Evolutionary conservation across 2,113 vertebrate genomes (phyloP).

Genomic region (Oryzias woworae): DNA sequence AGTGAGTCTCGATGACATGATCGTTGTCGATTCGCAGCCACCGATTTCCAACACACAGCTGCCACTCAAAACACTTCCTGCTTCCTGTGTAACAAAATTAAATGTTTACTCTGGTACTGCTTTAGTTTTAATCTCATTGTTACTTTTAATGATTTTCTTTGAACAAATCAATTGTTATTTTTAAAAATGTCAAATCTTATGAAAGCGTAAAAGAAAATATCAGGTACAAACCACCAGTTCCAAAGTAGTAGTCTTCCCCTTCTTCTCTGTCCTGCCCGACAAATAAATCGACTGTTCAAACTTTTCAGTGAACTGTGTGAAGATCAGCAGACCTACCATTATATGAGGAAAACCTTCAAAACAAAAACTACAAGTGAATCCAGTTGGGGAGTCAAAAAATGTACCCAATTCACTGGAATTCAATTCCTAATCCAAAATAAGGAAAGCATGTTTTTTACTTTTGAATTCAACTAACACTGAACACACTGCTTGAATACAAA

Average conservation of each 20-base stretch:
- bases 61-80: conserved; percentile 62
- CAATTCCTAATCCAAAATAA: neutral
- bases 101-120: neutral
- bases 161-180: no score
- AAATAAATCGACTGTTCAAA: neutral
- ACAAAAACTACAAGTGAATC: neutral
- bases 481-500: no score
- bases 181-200: no score
- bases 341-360: neutral
- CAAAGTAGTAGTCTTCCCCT: neutral
- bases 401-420: neutral
- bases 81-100: conserved; percentile 19
- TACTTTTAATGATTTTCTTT: neutral
- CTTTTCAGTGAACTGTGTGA: neutral
- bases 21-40: conserved; percentile 56
- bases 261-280: neutral
- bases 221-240: conserved; percentile 6
- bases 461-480: no score
- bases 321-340: conserved; percentile 20
- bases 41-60: conserved; percentile 28
- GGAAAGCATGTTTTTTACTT: no score
- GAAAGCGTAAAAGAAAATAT: neutral
- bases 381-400: neutral
- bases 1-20: conserved; percentile 68
- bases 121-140: neutral